Evolutionary conservation across 2,888 invertebrate species (phyloP).

Genomic region (Pyrrhia umbra): DNA sequence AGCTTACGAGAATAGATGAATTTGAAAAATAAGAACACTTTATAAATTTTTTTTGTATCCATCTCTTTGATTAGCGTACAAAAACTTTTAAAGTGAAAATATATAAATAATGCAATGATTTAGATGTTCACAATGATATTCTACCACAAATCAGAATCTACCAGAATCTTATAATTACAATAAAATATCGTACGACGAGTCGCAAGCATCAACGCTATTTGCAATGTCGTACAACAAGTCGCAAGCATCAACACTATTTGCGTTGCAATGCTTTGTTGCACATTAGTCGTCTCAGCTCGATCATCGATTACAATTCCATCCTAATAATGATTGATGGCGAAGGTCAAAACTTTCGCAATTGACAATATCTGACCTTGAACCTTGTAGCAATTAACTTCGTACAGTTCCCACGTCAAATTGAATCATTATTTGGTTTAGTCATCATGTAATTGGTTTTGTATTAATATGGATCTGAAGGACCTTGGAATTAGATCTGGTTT

Average conservation of each 20-base stretch:
- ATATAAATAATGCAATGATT: too few species aligned
- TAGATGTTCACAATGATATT: too few species aligned
- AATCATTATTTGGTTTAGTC: conserved; percentile 44
- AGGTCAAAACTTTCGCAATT: conserved; percentile 51
- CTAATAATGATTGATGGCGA: conserved; percentile 34
- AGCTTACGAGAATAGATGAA: conserved; percentile 4
- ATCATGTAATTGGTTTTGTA: conserved; percentile 44
- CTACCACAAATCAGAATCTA: too few species aligned
- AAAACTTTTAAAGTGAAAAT: too few species aligned
- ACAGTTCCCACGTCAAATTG: conserved; percentile 59
- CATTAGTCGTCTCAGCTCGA: conserved; percentile 12
- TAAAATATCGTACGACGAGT: too few species aligned
- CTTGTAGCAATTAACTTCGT: conserved; percentile 43
- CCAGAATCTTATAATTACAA: too few species aligned
- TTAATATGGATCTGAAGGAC: conserved; percentile 38
- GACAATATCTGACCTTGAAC: conserved; percentile 49
- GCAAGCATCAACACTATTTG: background rate
- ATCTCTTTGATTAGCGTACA: too few species aligned
- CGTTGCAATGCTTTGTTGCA: conserved; percentile 3
- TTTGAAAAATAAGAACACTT: background rate
- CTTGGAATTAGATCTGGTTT: conserved; percentile 34
- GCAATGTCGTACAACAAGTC: background rate
- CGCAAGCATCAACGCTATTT: background rate
- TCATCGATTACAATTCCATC: conserved; percentile 32
- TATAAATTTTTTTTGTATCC: too few species aligned